Conservation (phyloP, 2,113 vertebrate species). For the Hydropotes inermis region DNA sequence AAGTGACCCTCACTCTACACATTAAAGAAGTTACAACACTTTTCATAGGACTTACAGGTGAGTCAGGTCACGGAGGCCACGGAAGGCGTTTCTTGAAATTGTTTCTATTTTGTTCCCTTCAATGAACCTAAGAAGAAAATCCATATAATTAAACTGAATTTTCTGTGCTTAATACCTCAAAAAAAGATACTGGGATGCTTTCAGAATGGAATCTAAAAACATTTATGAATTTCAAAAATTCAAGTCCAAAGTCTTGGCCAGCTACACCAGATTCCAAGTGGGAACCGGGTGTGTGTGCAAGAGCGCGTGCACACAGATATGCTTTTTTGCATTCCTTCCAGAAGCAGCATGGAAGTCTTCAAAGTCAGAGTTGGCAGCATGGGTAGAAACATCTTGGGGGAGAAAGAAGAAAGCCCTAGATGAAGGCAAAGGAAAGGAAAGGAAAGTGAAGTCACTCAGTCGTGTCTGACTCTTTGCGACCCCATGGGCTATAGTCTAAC, state of each 20-base stretch:
- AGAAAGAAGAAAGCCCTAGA: neutral
- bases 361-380: neutral
- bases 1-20: neutral
- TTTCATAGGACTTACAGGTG: conserved; percentile 90
- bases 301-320: fast-evolving
- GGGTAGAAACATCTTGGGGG: neutral
- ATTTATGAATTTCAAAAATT: neutral
- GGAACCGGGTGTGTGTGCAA: neutral
- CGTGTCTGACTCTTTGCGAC: neutral
- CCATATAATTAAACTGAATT: neutral
- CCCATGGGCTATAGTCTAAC: neutral
- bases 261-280: neutral
- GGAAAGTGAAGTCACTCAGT: neutral
- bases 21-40: neutral
- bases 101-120: conserved; percentile 97
- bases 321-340: neutral
- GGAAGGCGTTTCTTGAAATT: conserved; percentile 92
- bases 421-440: neutral
- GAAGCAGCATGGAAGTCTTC: neutral
- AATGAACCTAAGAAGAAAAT: conserved; percentile 89
- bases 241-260: neutral
- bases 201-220: neutral
- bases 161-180: neutral
- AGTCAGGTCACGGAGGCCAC: conserved; percentile 95
- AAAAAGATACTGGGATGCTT: neutral